phyloP scores from a whole-genome alignment of 2,113 vertebrate species.

The Rhizomys pruinosus region DNA sequence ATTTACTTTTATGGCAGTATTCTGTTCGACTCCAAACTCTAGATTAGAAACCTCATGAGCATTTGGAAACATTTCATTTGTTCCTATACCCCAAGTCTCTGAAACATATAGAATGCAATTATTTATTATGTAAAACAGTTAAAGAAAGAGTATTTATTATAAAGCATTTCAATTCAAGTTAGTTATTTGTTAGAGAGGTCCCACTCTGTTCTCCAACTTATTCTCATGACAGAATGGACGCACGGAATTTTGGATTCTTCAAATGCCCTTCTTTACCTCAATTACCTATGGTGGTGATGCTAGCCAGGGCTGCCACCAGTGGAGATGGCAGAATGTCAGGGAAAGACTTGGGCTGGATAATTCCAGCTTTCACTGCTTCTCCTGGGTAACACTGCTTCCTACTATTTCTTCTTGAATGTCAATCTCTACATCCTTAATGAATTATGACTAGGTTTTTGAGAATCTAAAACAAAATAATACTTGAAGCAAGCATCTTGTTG shows the following conservation, averaged over 20 bases:
- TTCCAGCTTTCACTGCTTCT: not conserved
- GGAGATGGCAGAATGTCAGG: not conserved
- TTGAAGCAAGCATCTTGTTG: not conserved
- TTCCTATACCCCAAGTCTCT: not conserved
- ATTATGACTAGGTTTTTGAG: not conserved
- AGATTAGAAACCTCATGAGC: not conserved
- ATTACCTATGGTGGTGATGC: not conserved
- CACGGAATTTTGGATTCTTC: not conserved
- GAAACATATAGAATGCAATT: not conserved
- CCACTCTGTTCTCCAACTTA: not conserved
- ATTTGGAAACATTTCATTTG: not conserved
- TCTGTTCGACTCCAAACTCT: not conserved
- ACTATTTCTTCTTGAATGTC: not conserved
- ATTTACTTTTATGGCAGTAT: not conserved
- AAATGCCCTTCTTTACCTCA: not conserved
- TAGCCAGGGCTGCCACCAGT: not conserved
- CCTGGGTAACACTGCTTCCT: not conserved
- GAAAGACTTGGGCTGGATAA: not conserved
- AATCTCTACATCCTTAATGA: not conserved
- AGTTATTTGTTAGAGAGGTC: not conserved
- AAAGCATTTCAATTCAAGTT: not conserved
- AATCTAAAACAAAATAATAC: conserved; percentile 16
- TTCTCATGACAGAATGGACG: not conserved
- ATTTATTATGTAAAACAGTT: not conserved
- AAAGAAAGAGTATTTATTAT: not conserved